Evolutionary conservation across 2,113 vertebrate genomes (phyloP), one percentile per base, ranked within the genome.

Genomic region (Cochlearius cochlearius): DNA sequence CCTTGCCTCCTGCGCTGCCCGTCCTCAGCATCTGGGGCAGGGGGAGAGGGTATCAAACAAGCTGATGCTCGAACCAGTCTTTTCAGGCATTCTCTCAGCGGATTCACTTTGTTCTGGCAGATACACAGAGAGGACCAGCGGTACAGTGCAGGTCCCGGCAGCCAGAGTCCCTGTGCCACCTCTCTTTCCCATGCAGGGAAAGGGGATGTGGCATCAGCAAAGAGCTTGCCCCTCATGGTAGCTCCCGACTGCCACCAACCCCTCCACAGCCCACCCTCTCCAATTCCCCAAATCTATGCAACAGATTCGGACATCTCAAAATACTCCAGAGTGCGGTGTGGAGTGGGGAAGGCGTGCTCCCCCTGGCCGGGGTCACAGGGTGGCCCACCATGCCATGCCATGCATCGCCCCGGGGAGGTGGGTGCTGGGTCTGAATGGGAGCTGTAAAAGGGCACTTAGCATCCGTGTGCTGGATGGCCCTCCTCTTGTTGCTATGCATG

Each of bases 361-460:
- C 49, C 12, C 12, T 1, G 0, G 0, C 26, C 7, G 1, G 56
- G 69, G 83, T 74, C 83, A 21, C 67, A 53, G 79, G 0, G 1
- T 3, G 13, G 59, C 7, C 11, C 49, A 5, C 41, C 25, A 0
- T 0, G 60, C 68, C 74, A 3, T 8, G 73, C 68, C 74, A 3
- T 8, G 73, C 83, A 85, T 85, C 0, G 69, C 91, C 92, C 72
- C 5, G 1, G 74, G 92, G 79, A 67, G 39, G 32, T 12, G 67
- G 62, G 59, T n/a, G 72, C 92, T 25, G 94, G 29, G 12, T 68
- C 89, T 83, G 67, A 43, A 12, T 21, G 38, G 59, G 72, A 56
- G 94, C 93, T 94, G 83, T 91, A 89, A 97, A 95, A 16, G 88
- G 60, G 72, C 88, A 59, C 88, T 94, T 87, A 73, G 82, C 92